A percentile compares a stretch with the other conserved stretches of the same genome.
phyloP scores from a whole-genome alignment of 2,113 vertebrate species.

The Sander vitreus region DNA sequence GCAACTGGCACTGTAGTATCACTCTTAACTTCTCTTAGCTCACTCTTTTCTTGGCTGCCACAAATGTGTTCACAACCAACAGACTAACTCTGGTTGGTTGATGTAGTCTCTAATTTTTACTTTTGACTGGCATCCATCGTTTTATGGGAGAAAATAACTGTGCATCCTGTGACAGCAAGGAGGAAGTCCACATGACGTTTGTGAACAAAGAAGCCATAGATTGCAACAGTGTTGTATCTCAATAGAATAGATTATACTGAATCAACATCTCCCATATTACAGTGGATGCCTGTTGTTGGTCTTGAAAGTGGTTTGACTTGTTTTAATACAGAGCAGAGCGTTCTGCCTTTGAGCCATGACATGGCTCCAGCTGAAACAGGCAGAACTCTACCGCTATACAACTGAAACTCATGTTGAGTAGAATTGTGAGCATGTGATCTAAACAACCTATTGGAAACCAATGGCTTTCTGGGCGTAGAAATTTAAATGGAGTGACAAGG shows the following conservation, averaged over 20 bases:
- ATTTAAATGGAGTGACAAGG: neutral
- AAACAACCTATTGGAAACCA: neutral
- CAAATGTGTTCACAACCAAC: neutral
- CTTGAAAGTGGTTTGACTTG: slow-evolving; percentile 41
- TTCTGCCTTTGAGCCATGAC: slow-evolving; percentile 24
- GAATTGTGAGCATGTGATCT: neutral
- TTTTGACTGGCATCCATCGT: neutral
- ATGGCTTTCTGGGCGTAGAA: neutral
- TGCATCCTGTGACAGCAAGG: neutral
- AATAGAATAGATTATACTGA: slow-evolving; percentile 4
- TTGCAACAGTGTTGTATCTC: neutral
- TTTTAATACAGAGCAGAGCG: slow-evolving; percentile 24
- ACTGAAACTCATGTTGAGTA: neutral
- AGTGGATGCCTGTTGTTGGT: neutral
- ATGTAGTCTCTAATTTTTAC: too few species aligned
- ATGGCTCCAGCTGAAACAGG: slow-evolving; percentile 23
- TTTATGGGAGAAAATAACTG: neutral
- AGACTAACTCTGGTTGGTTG: too few species aligned
- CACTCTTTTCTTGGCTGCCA: neutral
- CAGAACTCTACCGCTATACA: neutral
- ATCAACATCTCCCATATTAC: neutral
- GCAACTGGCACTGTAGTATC: neutral
- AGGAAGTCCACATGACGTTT: neutral
- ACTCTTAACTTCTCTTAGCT: neutral
- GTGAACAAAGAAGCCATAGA: neutral